phyloP scores from a whole-genome alignment of 1,140 invertebrate species.

The Tyrophagus putrescentiae region DNA sequence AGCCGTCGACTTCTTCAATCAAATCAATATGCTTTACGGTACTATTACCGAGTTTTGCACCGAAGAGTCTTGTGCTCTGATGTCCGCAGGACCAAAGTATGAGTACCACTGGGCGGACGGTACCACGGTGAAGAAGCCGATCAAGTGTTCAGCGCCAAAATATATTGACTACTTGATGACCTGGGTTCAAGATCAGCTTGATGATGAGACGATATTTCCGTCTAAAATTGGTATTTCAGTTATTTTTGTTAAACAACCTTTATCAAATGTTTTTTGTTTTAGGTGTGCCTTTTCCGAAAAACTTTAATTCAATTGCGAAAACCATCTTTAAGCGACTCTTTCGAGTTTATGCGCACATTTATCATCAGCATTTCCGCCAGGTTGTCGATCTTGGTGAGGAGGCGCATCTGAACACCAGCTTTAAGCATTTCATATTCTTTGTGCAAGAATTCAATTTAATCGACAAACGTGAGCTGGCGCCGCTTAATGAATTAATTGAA shows the following conservation, averaged over 20 bases:
- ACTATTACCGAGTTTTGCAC: constrained; percentile 99
- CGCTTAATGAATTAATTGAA: constrained; percentile 91
- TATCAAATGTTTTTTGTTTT: constrained; percentile 19
- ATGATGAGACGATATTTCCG: constrained; percentile 95
- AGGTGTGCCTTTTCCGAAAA: constrained; percentile 96
- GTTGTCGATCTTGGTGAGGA: constrained; percentile 95
- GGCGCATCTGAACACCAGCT: constrained; percentile 97
- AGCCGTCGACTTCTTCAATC: constrained; percentile 93
- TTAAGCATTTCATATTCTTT: constrained; percentile 99
- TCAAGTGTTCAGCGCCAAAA: constrained; percentile 96
- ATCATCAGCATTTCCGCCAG: constrained; percentile 96
- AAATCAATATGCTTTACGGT: constrained; percentile 99
- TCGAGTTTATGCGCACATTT: constrained; percentile 97
- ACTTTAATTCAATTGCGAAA: constrained; percentile 90
- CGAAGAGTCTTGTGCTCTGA: constrained; percentile 88
- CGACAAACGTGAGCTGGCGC: constrained; percentile 85
- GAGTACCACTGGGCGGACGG: constrained; percentile 99
- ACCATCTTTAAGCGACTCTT: constrained; percentile 95
- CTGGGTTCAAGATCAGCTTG: constrained; percentile 97
- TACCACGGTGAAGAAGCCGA: constrained; percentile 93
- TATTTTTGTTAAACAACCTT: constrained; percentile 3
- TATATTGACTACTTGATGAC: constrained; percentile 99
- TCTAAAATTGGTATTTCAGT: constrained; percentile 81
- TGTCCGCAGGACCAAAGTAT: constrained; percentile 89
- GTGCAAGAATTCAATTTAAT: constrained; percentile 97